Conservation (phyloP, 2,113 vertebrate genomes). For the Anseranas semipalmata region DNA sequence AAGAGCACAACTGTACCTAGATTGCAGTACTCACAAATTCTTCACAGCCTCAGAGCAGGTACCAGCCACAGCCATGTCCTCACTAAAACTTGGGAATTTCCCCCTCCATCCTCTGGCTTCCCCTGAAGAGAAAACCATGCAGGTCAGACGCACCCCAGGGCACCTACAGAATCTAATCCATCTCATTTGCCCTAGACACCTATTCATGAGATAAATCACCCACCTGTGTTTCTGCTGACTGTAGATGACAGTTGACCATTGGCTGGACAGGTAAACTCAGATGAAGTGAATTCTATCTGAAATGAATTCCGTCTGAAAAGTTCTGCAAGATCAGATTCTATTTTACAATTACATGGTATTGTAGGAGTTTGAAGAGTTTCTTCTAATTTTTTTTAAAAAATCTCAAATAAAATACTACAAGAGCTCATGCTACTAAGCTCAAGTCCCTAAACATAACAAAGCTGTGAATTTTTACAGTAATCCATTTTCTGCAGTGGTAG, state of each 20-base stretch:
- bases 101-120: background rate
- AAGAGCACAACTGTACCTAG: background rate
- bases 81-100: background rate
- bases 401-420: background rate
- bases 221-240: background rate
- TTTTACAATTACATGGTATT: slow-evolving; percentile 26
- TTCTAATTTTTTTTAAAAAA: background rate
- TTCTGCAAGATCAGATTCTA: slow-evolving; percentile 9
- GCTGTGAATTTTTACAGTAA: slow-evolving; percentile 33
- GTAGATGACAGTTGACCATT: slow-evolving; percentile 36
- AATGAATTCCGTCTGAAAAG: slow-evolving; percentile 3
- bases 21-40: background rate
- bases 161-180: background rate
- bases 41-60: background rate
- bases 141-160: background rate
- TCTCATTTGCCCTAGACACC: slow-evolving; percentile 12
- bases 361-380: slow-evolving; percentile 16
- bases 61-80: background rate
- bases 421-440: background rate
- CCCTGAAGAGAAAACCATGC: background rate
- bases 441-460: background rate
- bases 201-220: background rate
- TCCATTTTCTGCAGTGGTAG: slow-evolving; percentile 19
- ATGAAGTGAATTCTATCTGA: slow-evolving; percentile 11
- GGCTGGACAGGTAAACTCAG: slow-evolving; percentile 25